These are phyloP conservation scores for Phainopepla nitens DNA, from an alignment of 2,113 vertebrate species.

Conservation along the genomic window DNA sequence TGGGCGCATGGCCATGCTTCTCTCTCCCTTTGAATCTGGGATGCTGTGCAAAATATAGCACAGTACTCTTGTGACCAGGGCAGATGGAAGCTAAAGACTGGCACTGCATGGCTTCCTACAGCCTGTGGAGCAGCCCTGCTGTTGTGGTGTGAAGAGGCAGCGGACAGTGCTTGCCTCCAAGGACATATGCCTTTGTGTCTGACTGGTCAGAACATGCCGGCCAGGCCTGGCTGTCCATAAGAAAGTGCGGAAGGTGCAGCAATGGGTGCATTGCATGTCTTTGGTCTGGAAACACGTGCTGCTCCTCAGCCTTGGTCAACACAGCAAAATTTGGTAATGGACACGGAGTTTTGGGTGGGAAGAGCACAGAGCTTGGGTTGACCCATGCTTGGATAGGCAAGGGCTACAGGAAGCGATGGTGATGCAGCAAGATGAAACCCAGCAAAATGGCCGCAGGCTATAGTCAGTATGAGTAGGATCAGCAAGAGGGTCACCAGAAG, in stretches of 20 bases:
- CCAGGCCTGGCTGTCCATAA: background rate
- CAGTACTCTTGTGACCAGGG: background rate
- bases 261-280: fast-evolving
- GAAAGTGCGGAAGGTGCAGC: background rate
- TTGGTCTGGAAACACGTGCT: fast-evolving
- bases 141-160: fast-evolving
- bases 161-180: background rate
- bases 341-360: fast-evolving
- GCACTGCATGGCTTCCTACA: background rate
- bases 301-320: background rate
- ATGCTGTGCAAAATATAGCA: background rate
- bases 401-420: background rate
- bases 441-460: background rate
- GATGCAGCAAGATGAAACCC: background rate
- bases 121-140: background rate
- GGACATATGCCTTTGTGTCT: background rate
- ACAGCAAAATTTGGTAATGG: background rate
- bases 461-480: background rate
- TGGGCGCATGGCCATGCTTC: background rate
- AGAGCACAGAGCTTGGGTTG: fast-evolving
- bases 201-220: background rate
- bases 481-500: background rate
- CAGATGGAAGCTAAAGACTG: background rate
- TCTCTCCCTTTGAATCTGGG: background rate
- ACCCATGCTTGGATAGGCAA: background rate